Percentiles rank a stretch among this genome's conserved stretches.
phyloP scores from a whole-genome alignment of 2,888 invertebrate genomes.

The Troilus luridus region DNA sequence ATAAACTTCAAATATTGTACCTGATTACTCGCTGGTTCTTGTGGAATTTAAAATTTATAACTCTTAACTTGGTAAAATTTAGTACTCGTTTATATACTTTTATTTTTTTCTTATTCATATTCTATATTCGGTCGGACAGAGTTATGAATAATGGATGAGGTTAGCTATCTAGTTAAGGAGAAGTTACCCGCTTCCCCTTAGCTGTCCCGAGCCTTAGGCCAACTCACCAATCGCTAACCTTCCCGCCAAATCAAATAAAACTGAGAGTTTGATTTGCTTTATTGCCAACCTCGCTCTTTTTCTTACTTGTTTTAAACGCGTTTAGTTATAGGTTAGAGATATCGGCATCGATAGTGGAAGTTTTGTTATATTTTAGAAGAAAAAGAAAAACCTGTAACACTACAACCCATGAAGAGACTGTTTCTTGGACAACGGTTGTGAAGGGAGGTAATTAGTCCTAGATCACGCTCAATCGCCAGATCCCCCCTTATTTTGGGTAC shows the following conservation, averaged over 20 bases:
- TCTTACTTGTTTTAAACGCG: neutral
- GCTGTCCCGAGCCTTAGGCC: too few relatives aligned
- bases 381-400: too few relatives aligned
- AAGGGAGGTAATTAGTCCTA: too few relatives aligned
- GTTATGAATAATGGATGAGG: constrained; percentile 9
- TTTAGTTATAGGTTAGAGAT: neutral
- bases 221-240: neutral
- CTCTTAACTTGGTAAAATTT: neutral
- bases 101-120: neutral
- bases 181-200: neutral
- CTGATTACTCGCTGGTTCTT: neutral
- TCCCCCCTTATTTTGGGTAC: too few relatives aligned
- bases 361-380: too few relatives aligned
- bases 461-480: too few relatives aligned
- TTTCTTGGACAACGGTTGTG: too few relatives aligned
- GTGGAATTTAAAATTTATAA: neutral
- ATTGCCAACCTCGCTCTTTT: neutral
- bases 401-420: too few relatives aligned
- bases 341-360: too few relatives aligned
- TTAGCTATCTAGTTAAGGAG: neutral
- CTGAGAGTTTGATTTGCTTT: neutral
- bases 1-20: neutral
- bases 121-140: neutral
- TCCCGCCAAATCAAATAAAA: neutral
- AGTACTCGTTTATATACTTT: neutral